These are phyloP conservation scores for Rhamphomyia laevipes DNA, from an alignment of 2,888 invertebrate species.

Conservation along the genomic window DNA sequence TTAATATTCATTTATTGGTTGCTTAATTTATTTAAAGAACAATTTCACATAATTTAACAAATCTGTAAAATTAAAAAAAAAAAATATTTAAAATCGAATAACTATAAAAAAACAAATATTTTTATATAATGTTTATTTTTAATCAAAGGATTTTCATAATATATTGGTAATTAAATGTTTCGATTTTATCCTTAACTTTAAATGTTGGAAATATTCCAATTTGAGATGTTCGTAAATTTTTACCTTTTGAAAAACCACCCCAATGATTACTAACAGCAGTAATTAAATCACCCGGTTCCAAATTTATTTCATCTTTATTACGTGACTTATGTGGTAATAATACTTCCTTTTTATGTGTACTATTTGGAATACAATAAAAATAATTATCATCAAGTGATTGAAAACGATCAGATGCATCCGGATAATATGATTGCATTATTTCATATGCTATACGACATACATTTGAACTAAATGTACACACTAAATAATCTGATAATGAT, in stretches of 20 bases:
- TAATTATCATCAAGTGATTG: conserved; percentile 95
- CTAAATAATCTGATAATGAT: conserved; percentile 79
- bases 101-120: no score
- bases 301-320: conserved; percentile 52
- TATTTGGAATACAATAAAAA: conserved; percentile 94
- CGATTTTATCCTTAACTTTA: conserved; percentile 72
- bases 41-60: no score
- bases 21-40: no score
- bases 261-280: conserved; percentile 95
- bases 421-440: conserved; percentile 65
- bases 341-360: conserved; percentile 71
- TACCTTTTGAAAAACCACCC: conserved; percentile 91
- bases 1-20: no score
- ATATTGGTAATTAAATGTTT: conserved; percentile 64
- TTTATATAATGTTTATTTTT: no score
- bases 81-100: no score
- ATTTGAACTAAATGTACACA: conserved; percentile 98
- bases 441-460: conserved; percentile 96
- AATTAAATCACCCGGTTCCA: conserved; percentile 68
- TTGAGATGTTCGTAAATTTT: conserved; percentile 70
- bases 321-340: conserved; percentile 56
- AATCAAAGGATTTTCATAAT: no score
- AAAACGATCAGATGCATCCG: conserved; percentile 61
- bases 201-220: conserved; percentile 66
- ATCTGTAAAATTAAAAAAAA: no score